Base-by-base conservation (phyloP, 2,888 invertebrate genomes). In the Griposia aprilina region DNA sequence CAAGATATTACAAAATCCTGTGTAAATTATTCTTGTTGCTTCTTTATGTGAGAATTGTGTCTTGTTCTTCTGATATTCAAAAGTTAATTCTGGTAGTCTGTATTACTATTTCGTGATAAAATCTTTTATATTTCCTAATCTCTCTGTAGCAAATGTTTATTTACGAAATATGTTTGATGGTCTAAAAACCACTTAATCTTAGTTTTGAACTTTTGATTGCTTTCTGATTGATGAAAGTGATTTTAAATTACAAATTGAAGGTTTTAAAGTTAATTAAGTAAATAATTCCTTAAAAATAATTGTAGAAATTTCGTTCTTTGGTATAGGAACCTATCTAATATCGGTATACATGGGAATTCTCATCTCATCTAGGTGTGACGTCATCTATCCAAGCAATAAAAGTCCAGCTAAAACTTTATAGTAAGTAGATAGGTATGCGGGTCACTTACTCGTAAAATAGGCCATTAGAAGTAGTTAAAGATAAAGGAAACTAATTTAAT, bases 191-290 rank as follows among this genome's bases (percentile, higher is more conserved):
- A 68, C 55, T 83, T 79, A 83, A 83, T 76, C 63, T 83, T 66
- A 72, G 76, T 77, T 78, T 30, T 83, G 36, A 86, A 79, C 52
- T 86, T 83, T 73, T 79, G 63, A 83, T 77, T 75, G 59, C 62
- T 74, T 80, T 74, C 73, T 72, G 68, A 79, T 62, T 79, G 63
- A 59, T 69, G 69, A 65, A 85, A 86, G 57, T 77, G 66, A 79
- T 86, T 86, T 60, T 20, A 59, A 79, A 76, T 60, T 71, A 67
- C 45, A 60, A 70, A 66, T 36, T 65, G 36, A 20, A n/a, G 20
- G 17, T 71, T 79, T 69, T 52, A 26, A 69, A 78, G 52, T 62
- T 79, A 13, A 30, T 30, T 11, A 26, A 80, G 60, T 69, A 26
- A 55, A 60, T 62, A 23, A 62, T 63, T 55, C 26, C 36, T 55